A percentile compares a stretch with the other conserved stretches of the same genome.
Conservation (phyloP, 2,113 vertebrate species). For the Thymallus thymallus region DNA sequence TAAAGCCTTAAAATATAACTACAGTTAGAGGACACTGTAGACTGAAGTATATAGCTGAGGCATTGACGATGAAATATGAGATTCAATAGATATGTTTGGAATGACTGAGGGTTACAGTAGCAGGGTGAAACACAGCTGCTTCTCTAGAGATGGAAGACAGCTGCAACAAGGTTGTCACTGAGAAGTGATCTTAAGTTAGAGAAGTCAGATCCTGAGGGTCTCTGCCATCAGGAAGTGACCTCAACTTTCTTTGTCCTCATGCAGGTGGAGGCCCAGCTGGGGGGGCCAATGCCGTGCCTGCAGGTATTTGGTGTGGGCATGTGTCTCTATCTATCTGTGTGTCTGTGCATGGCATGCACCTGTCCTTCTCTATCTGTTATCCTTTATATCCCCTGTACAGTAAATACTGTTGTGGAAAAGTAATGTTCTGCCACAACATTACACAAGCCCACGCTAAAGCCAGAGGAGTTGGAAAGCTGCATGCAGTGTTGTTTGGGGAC, state of each 20-base stretch:
- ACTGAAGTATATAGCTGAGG: not conserved
- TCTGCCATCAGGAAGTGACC: not conserved
- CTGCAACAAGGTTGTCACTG: not conserved
- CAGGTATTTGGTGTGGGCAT: slow-evolving; percentile 17
- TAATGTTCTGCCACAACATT: not conserved
- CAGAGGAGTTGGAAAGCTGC: not conserved
- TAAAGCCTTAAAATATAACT: not conserved
- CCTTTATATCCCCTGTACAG: not conserved
- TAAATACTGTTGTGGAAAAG: not conserved
- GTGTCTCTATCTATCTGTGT: not conserved
- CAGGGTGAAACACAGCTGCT: not conserved
- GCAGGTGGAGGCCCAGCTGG: slow-evolving; percentile 25
- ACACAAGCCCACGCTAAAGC: not conserved
- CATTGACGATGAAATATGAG: not conserved
- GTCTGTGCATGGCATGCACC: no score
- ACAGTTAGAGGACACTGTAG: not conserved
- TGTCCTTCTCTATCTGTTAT: not conserved
- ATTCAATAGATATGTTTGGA: not conserved
- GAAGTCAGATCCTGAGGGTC: not conserved
- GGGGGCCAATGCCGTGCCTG: slow-evolving; percentile 22
- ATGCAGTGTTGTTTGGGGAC: not conserved
- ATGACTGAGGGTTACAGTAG: not conserved
- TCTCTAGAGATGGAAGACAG: not conserved
- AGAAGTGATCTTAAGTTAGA: not conserved
- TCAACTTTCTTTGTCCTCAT: slow-evolving; percentile 19